Conservation (phyloP, 2,797 vertebrate species). For the Lophius americanus region DNA sequence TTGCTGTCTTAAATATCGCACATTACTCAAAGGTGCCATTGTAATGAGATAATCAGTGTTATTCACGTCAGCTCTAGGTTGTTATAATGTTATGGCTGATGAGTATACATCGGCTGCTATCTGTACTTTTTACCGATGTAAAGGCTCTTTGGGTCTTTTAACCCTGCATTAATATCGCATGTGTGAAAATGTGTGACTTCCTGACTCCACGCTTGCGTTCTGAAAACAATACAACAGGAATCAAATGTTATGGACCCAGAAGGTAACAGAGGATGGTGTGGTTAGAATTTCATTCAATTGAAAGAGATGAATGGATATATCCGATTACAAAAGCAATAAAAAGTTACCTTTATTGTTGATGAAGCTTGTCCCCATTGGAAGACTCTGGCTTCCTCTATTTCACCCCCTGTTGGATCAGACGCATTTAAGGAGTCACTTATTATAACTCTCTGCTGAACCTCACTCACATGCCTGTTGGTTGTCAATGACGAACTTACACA, state of each 20-base stretch:
- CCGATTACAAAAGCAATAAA: background rate
- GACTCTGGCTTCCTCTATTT: background rate
- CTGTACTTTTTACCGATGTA: background rate
- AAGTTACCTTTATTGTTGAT: slow-evolving; percentile 27
- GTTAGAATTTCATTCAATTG: background rate
- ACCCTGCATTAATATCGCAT: background rate
- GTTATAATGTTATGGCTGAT: too few relatives aligned
- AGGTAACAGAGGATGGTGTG: background rate
- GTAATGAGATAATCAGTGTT: too few relatives aligned
- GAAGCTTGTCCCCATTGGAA: background rate
- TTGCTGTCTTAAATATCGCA: too few relatives aligned
- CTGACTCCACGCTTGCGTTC: background rate
- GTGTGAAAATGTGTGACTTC: background rate
- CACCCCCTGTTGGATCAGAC: slow-evolving; percentile 29
- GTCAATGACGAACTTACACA: too few relatives aligned
- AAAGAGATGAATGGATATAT: background rate
- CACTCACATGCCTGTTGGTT: too few relatives aligned
- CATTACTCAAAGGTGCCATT: too few relatives aligned
- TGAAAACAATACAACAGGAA: background rate
- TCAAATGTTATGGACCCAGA: background rate
- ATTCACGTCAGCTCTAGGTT: too few relatives aligned
- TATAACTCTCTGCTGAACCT: too few relatives aligned
- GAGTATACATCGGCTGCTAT: background rate
- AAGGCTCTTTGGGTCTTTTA: too few relatives aligned
- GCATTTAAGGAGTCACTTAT: slow-evolving; percentile 14